phyloP scores from a whole-genome alignment of 2,113 vertebrate genomes.

The Strix uralensis region DNA sequence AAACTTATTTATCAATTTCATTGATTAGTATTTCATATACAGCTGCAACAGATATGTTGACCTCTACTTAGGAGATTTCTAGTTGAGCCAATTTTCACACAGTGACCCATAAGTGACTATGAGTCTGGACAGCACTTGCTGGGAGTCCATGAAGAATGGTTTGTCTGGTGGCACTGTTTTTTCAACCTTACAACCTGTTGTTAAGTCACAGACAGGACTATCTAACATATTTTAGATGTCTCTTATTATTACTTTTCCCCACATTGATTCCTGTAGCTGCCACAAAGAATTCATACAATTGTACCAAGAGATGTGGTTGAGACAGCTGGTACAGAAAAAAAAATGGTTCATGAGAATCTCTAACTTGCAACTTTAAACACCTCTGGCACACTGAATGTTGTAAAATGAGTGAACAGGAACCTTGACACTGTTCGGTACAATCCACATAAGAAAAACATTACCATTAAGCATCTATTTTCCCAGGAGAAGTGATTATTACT shows the following conservation, averaged over 20 bases:
- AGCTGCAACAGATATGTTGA: background rate
- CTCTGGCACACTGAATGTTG: background rate
- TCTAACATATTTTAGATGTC: background rate
- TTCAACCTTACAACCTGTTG: background rate
- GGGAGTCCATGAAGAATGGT: background rate
- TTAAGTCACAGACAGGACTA: background rate
- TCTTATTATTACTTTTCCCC: background rate
- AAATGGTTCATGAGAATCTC: background rate
- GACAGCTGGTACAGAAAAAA: background rate
- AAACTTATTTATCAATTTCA: background rate
- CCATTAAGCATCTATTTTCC: background rate
- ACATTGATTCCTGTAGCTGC: background rate
- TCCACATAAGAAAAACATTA: background rate
- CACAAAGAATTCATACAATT: background rate
- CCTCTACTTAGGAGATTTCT: background rate
- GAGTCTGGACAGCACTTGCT: background rate
- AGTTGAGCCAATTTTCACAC: background rate
- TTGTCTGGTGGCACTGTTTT: background rate
- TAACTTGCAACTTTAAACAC: background rate
- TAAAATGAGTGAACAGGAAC: background rate
- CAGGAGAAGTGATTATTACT: background rate
- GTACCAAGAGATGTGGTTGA: background rate
- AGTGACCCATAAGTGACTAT: background rate
- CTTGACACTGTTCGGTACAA: background rate
- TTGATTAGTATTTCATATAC: background rate